Base-by-base conservation (phyloP, 2,113 vertebrate species). In the Coreoperca whiteheadi region DNA sequence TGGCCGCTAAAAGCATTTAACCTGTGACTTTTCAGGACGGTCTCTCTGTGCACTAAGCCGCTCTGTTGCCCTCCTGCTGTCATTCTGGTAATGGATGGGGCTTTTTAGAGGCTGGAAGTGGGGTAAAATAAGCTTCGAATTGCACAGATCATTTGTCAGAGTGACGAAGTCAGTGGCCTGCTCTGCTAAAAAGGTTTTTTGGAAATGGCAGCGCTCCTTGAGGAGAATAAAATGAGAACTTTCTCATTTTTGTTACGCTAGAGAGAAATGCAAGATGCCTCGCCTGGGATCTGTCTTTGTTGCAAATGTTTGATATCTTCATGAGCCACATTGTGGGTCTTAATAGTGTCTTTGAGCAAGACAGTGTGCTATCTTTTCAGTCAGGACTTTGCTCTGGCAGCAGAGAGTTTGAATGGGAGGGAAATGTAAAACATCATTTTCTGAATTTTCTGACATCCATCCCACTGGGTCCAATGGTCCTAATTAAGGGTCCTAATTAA, bases 131-230 rank as follows among this genome's bases (percentile, higher is more conserved):
- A 61, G 57, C 70, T 76, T 65, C 9, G 7, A 30, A 32, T 25
- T 69, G 70, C 71, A 61, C 54, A 46, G 23, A 71, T 82, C 67
- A 74, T 77, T 80, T 74, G 71, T 77, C 81, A 82, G n/a, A 57
- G 69, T 46, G 67, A 74, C 71, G 63, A 60, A 79, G 43, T 37
- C 15, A 18, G 74, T 4, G 64, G 54, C 20, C 25, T 56, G 39
- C 28, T 51, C 43, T 41, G 39, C 34, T 61, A 64, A 75, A 77
- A 71, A 72, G 46, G 25, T 16, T 67, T 73, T 77, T 32, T 50
- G 53, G 75, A 75, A 71, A 64, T 34, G 57, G 20, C 60, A 23
- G 67, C 53, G 32, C 59, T 23, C 56, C 28, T 37, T 8, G 21
- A 34, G 39, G 66, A 50, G 54, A 51, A 25, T 57, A 30, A 77